Percentiles rank a stretch among this genome's conserved stretches.
Conservation (phyloP, 2,797 vertebrate species). For the Leuciscus waleckii region DNA sequence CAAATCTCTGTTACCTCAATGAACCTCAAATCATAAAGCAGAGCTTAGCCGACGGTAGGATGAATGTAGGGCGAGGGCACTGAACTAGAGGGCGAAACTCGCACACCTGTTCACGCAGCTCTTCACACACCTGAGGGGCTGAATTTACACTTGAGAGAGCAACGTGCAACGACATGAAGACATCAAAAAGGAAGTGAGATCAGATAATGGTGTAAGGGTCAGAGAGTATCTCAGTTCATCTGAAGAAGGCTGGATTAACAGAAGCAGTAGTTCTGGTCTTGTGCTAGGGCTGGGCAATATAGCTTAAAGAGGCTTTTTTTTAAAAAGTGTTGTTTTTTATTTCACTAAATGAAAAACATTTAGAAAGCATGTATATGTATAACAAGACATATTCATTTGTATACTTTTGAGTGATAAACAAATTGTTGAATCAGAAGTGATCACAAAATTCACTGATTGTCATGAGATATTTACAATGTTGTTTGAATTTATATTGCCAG, state of each 20-base stretch:
- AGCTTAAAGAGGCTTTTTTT: neutral
- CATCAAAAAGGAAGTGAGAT: slow-evolving; percentile 16
- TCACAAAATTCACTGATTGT: neutral
- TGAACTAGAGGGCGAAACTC: slow-evolving; percentile 14
- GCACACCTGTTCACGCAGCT: slow-evolving; percentile 3
- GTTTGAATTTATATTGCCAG: neutral
- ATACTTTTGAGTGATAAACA: neutral
- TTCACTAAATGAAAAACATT: neutral
- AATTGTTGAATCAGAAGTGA: neutral
- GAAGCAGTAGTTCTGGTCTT: neutral
- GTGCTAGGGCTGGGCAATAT: neutral
- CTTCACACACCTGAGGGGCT: neutral
- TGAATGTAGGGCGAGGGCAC: slow-evolving; percentile 25
- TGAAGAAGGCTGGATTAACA: neutral
- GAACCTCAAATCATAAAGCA: slow-evolving; percentile 46
- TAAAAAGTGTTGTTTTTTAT: neutral
- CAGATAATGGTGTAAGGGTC: slow-evolving; percentile 5
- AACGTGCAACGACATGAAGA: slow-evolving; percentile 2
- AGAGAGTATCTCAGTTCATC: slow-evolving; percentile 4
- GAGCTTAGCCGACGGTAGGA: neutral
- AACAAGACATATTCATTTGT: neutral
- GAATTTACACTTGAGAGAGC: neutral
- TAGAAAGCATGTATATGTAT: neutral
- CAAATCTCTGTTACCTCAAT: slow-evolving; percentile 44
- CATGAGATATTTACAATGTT: neutral